Base-by-base conservation (phyloP, 2,888 invertebrate species). In the Thymelicus sylvestris region DNA sequence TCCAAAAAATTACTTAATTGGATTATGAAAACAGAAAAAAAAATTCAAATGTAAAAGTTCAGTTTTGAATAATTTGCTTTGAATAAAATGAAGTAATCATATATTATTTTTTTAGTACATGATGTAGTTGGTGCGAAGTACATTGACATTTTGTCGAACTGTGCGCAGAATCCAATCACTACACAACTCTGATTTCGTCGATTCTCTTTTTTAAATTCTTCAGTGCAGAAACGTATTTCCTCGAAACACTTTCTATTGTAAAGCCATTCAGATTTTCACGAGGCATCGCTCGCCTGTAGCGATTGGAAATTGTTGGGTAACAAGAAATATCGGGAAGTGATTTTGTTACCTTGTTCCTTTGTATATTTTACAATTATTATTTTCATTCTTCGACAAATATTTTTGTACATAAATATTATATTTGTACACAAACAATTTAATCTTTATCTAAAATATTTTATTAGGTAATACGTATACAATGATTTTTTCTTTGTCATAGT, bases 261-360 rank as follows among this genome's bases (percentile, higher is more conserved):
- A 52, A n/a, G 31, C 44, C 24, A 31, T 57, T 63, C 47, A 68
- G 44, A 47, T 47, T 57, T 63, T 63, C 31, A 68, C 38, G 15
- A 38, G 38, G 67, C 6, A 7, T 44, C 31, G n/a, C 6, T 38
- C 12, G 39, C 52, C 38, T 39, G 19, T 15, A 39, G 64, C 64
- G 31, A 64, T 52, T 65, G 65, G 65, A 52, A 65, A 52, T 55
- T 38, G 38, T 59, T 38, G 47, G 39, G 15, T 13, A 41, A 66
- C 50, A 13, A 67, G 13, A 12, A 6, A 55, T 24, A 55, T 10
- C 12, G 55, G 10, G 55, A 24, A 24, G 55, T 55, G 15, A 24
- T 55, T 55, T 24, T 55, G 55, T 55, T 55, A 55, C 24, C 3
- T 52, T n/a, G 5, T 50, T 15, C 6, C 19, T 52, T 10, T 52